Percentiles rank a stretch among this genome's conserved stretches.
These are phyloP conservation scores for Piprites chloris DNA, from an alignment of 2,113 vertebrate genomes.

Conservation along the genomic window DNA sequence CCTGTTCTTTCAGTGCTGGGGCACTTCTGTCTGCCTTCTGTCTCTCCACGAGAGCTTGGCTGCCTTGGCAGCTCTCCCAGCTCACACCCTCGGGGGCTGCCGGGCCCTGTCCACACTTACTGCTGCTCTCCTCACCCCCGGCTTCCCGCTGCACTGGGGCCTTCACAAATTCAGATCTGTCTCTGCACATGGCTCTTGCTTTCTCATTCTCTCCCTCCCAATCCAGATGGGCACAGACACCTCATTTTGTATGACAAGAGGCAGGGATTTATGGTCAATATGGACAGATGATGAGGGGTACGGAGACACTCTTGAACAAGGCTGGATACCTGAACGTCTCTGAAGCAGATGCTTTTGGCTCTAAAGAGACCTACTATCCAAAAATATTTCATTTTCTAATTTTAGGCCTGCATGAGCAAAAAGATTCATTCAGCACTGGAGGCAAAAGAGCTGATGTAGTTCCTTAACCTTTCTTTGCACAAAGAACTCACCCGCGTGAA, in stretches of 20 bases:
- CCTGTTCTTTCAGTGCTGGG: neutral
- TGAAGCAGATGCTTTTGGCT: neutral
- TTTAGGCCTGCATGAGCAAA: neutral
- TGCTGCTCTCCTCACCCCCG: neutral
- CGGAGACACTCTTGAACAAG: neutral
- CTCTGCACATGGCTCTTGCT: neutral
- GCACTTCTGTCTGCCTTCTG: neutral
- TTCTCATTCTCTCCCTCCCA: neutral
- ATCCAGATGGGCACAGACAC: neutral
- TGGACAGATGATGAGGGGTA: neutral
- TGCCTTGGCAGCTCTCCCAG: neutral
- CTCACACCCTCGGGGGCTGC: neutral
- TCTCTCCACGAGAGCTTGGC: neutral
- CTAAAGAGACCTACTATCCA: neutral
- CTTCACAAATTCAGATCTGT: neutral
- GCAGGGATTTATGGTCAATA: neutral
- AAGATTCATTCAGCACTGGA: neutral
- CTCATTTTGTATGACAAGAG: neutral
- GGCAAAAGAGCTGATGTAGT: neutral
- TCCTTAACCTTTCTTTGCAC: neutral
- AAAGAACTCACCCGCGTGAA: slow-evolving; percentile 82
- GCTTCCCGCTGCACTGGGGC: neutral
- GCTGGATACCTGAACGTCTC: neutral
- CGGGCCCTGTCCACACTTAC: neutral
- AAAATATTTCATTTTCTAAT: neutral